Evolutionary conservation across 2,888 invertebrate species (phyloP), one percentile per base, ranked within the genome.

Genomic region (Enoplolaimus lenunculus): DNA sequence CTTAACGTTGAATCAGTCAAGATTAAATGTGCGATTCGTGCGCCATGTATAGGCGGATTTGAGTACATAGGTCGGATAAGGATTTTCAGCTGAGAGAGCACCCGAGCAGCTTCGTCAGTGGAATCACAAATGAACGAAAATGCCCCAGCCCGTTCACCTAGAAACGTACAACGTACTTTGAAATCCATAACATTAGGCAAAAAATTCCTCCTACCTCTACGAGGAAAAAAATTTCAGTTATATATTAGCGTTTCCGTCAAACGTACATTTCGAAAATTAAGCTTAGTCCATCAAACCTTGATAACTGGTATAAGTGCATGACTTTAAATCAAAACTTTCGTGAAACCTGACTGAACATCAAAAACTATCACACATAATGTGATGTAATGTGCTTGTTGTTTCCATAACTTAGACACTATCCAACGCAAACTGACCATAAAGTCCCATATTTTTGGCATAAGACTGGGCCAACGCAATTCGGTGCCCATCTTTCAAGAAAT

Each of bases 391-490:
- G n/a, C n/a, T n/a, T n/a, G n/a, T n/a, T n/a, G n/a, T n/a, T n/a
- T n/a, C n/a, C n/a, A n/a, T n/a, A n/a, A n/a, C n/a, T n/a, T n/a
- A n/a, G n/a, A n/a, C n/a, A n/a, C n/a, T n/a, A n/a, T n/a, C n/a
- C n/a, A n/a, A n/a, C n/a, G n/a, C n/a, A n/a, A n/a, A n/a, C 65
- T 28, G 78, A 86, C 87, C 87, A 80, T 88, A 88, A 7, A 88
- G 82, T 60, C 88, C 97, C 94, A 98, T 94, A 81, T 98, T 98
- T 83, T 97, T 97, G 73, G 97, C 93, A 83, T 89, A 97, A 73
- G 94, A 94, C 84, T 98, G 97, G 0, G 91, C 87, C 70, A 97
- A 84, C 62, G 87, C 88, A 75, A 95, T 86, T 74, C 88, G 85
- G 82, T 93, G 92, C 0, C 94, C 93, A 67, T 94, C 90, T 71